These are phyloP conservation scores for Brachyopa scutellaris DNA, from an alignment of 2,888 invertebrate genomes.

Conservation along the genomic window DNA sequence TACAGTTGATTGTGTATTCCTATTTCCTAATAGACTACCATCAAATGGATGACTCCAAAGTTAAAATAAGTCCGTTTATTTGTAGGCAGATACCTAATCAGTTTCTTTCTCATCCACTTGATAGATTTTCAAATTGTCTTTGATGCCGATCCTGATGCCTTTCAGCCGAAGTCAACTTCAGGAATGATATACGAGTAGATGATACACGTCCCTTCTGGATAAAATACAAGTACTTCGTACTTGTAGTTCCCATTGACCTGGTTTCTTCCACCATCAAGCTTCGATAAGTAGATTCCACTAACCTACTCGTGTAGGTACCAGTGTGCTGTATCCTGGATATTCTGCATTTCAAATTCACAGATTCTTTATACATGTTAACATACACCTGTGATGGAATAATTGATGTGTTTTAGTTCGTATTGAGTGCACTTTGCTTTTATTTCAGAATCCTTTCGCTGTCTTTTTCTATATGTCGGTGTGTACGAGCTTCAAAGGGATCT, in stretches of 20 bases:
- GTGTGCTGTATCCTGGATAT: slow-evolving; percentile 15
- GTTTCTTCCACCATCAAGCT: slow-evolving; percentile 3
- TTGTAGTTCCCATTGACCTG: slow-evolving; percentile 42
- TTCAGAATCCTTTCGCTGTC: slow-evolving; percentile 22
- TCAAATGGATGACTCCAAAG: too few species aligned
- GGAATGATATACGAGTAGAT: slow-evolving; percentile 31
- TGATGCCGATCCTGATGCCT: slow-evolving; percentile 37
- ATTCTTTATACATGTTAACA: slow-evolving; percentile 50
- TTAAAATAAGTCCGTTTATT: too few species aligned
- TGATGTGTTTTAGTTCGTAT: slow-evolving; percentile 61
- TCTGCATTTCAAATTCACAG: neutral
- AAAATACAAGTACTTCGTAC: slow-evolving; percentile 30
- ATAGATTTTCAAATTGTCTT: slow-evolving; percentile 40
- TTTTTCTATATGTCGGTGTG: neutral
- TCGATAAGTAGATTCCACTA: slow-evolving; percentile 15
- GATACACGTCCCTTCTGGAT: too few species aligned
- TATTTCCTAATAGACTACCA: too few species aligned
- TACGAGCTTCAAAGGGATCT: slow-evolving; percentile 59
- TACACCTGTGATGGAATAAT: slow-evolving; percentile 69
- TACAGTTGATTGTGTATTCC: too few species aligned
- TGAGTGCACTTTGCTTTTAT: slow-evolving; percentile 62
- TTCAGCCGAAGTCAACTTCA: slow-evolving; percentile 36
- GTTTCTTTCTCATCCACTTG: slow-evolving; percentile 29
- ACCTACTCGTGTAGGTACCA: neutral
- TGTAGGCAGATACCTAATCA: too few species aligned